A percentile compares a stretch with the other conserved stretches of the same genome.
Evolutionary conservation across 2,113 vertebrate species (phyloP).

Genomic region (Xiphorhynchus elegans): DNA sequence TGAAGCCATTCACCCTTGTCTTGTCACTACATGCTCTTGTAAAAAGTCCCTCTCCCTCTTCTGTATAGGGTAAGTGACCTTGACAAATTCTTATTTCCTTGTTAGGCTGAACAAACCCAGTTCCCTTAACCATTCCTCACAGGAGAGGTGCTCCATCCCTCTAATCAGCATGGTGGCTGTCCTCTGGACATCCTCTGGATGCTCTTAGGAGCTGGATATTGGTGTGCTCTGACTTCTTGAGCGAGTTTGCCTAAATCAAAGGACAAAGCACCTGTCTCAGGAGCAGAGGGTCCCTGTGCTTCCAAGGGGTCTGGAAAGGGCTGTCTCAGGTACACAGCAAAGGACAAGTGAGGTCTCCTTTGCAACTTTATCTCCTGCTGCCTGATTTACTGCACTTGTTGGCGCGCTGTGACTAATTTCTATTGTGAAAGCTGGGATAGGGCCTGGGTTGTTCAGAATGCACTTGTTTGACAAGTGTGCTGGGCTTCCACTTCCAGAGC

Average conservation of each 20-base stretch:
- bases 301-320: neutral
- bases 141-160: neutral
- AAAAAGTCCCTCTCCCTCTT: neutral
- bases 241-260: neutral
- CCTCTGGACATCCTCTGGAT: neutral
- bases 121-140: neutral
- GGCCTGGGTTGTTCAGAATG: neutral
- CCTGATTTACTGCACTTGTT: neutral
- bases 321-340: neutral
- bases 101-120: neutral
- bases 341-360: neutral
- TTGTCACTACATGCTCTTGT: neutral
- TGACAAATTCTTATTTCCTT: neutral
- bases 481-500: neutral
- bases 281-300: neutral
- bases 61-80: neutral
- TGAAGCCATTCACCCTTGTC: neutral
- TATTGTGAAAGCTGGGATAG: slow-evolving; percentile 30
- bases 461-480: neutral
- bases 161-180: neutral
- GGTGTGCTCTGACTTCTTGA: neutral
- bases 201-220: neutral
- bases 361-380: neutral
- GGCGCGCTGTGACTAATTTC: neutral
- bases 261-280: neutral